These are phyloP conservation scores for Silurus meridionalis DNA, from an alignment of 2,113 vertebrate species.

Conservation along the genomic window DNA sequence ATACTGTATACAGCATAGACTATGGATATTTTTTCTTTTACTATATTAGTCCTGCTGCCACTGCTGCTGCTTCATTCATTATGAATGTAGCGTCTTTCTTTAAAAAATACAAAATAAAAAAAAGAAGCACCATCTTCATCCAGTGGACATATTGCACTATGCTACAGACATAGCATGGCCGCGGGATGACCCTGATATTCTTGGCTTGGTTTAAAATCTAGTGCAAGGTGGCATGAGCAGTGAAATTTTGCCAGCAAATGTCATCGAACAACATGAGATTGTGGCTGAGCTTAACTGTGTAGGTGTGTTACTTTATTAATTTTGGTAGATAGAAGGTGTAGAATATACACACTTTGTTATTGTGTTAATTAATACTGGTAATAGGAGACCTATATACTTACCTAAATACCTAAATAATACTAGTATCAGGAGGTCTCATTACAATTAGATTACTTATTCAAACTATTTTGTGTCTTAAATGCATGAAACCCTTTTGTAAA, in stretches of 20 bases:
- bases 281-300: neutral
- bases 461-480: neutral
- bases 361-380: neutral
- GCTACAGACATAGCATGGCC: neutral
- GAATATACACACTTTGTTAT: neutral
- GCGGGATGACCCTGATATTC: constrained; percentile 11
- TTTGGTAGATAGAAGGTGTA: neutral
- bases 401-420: no score
- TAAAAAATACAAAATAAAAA: constrained; percentile 15
- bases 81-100: constrained; percentile 21
- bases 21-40: neutral
- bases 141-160: neutral
- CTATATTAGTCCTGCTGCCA: neutral
- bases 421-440: neutral
- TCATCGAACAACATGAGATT: neutral
- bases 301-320: neutral
- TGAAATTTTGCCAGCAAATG: neutral
- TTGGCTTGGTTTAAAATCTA: neutral
- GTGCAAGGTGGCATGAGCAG: neutral
- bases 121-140: neutral
- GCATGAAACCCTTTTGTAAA: no score
- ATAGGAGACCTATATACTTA: no score
- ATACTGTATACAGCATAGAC: neutral
- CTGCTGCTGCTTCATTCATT: constrained; percentile 39
- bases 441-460: neutral